phyloP scores from a whole-genome alignment of 2,113 vertebrate genomes.

The Colaptes auratus region DNA sequence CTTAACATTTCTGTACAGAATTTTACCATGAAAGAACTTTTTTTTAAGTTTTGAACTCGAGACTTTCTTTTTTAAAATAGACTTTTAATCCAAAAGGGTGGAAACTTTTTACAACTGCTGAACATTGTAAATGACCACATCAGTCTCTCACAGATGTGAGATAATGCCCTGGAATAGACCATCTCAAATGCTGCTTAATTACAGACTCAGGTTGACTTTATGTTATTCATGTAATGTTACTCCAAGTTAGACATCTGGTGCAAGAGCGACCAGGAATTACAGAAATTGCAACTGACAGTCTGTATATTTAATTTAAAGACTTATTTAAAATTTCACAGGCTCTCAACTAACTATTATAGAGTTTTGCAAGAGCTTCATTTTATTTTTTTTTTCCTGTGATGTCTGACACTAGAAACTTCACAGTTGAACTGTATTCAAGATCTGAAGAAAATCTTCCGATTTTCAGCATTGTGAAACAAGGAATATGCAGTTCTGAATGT shows the following conservation, averaged over 20 bases:
- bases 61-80: slow-evolving; percentile 77
- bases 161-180: slow-evolving; percentile 91
- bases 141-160: slow-evolving; percentile 79
- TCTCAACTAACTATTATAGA: slow-evolving; percentile 42
- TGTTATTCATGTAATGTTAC: slow-evolving; percentile 79
- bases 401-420: slow-evolving; percentile 82
- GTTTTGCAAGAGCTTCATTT: slow-evolving; percentile 66
- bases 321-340: slow-evolving; percentile 75
- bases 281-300: slow-evolving; percentile 70
- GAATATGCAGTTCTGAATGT: slow-evolving; percentile 88
- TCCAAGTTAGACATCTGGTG: slow-evolving; percentile 74
- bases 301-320: slow-evolving; percentile 81
- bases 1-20: slow-evolving; percentile 90
- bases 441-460: slow-evolving; percentile 76
- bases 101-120: slow-evolving; percentile 83
- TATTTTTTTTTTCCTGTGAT: slow-evolving; percentile 53
- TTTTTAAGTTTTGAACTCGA: slow-evolving; percentile 83
- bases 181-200: slow-evolving; percentile 97
- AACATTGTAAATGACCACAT: slow-evolving; percentile 82
- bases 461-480: slow-evolving; percentile 77
- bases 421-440: slow-evolving; percentile 74
- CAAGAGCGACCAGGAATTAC: slow-evolving; percentile 70
- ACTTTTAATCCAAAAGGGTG: slow-evolving; percentile 78
- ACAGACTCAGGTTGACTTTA: slow-evolving; percentile 95
- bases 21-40: slow-evolving; percentile 89